phyloP scores from a whole-genome alignment of 2,888 invertebrate genomes.

The Chironomus riparius region DNA sequence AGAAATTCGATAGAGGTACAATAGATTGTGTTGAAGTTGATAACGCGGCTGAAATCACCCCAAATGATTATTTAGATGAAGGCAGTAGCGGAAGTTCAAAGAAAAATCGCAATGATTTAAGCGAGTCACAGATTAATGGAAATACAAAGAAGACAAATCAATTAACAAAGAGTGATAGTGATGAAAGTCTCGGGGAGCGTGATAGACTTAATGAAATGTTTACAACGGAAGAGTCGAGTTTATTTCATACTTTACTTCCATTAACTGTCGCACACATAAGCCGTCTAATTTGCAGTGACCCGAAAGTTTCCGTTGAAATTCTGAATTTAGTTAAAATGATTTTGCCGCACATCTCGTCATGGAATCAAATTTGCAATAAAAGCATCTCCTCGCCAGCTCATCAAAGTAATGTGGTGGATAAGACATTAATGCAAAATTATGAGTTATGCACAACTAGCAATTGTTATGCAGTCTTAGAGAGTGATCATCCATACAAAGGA shows the following conservation, averaged over 20 bases:
- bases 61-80: slow-evolving; percentile 37
- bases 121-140: slow-evolving; percentile 15
- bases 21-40: slow-evolving; percentile 43
- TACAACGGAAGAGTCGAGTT: slow-evolving; percentile 39
- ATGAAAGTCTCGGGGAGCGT: slow-evolving; percentile 15
- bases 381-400: background rate
- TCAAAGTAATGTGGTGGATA: background rate
- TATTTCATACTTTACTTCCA: slow-evolving; percentile 72
- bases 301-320: slow-evolving; percentile 77
- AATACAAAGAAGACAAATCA: slow-evolving; percentile 9
- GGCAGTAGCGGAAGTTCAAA: slow-evolving; percentile 30
- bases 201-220: slow-evolving; percentile 35
- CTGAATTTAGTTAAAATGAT: slow-evolving; percentile 78
- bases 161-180: slow-evolving; percentile 11
- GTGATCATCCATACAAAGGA: slow-evolving; percentile 93
- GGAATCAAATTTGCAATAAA: slow-evolving; percentile 51
- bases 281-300: slow-evolving; percentile 66
- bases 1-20: slow-evolving; percentile 42
- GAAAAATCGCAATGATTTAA: background rate
- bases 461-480: slow-evolving; percentile 87
- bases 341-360: slow-evolving; percentile 76
- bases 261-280: slow-evolving; percentile 76
- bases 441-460: slow-evolving; percentile 60
- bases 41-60: slow-evolving; percentile 41
- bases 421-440: background rate